Conservation (phyloP, 2,797 vertebrate genomes). For the Rhabdomys pumilio region DNA sequence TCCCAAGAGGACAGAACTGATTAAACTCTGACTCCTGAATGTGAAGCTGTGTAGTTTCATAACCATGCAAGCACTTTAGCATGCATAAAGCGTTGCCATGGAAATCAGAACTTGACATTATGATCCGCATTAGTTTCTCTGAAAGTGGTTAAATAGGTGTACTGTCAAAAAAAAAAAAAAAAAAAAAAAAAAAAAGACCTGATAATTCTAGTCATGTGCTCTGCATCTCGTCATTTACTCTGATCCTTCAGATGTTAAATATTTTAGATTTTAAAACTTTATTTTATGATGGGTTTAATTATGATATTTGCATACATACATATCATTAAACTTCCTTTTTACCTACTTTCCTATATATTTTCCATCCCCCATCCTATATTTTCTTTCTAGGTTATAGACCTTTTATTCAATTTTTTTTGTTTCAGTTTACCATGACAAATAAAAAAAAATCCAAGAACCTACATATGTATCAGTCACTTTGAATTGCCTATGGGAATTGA, state of each 20-base stretch:
- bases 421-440: conserved; percentile 2
- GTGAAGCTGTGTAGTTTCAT: conserved; percentile 61
- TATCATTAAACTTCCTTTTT: not conserved
- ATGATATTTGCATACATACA: not conserved
- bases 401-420: conserved; percentile 33
- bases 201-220: conserved; percentile 26
- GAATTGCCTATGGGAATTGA: conserved; percentile 3
- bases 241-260: not conserved
- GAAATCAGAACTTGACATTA: conserved; percentile 77
- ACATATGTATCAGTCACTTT: not conserved
- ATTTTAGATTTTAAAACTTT: not conserved
- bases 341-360: not conserved
- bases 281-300: not conserved
- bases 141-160: conserved; percentile 68
- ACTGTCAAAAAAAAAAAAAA: conserved; percentile 46
- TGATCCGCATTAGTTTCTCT: conserved; percentile 62
- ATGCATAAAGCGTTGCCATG: conserved; percentile 65
- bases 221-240: not conserved
- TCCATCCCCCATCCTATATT: not conserved
- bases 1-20: conserved; percentile 60
- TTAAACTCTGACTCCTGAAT: conserved; percentile 72
- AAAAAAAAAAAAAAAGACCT: conserved; percentile 56
- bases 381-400: not conserved
- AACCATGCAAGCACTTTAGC: conserved; percentile 62
- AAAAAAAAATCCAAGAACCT: not conserved